These are phyloP conservation scores for Bombus waltoni DNA, from an alignment of 1,140 invertebrate species.

Conservation along the genomic window DNA sequence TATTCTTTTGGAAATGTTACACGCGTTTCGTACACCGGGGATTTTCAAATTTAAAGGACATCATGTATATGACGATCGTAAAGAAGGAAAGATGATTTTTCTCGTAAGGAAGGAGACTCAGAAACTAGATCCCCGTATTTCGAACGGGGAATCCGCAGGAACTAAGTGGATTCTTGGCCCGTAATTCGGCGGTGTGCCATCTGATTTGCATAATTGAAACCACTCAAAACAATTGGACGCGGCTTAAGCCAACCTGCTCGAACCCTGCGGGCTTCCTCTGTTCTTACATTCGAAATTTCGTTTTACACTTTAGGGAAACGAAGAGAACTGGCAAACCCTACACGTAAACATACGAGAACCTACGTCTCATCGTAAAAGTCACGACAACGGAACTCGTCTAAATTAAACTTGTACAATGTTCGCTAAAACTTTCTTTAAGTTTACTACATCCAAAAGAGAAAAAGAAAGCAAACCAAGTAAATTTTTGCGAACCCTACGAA, in stretches of 20 bases:
- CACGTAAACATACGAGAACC: not conserved
- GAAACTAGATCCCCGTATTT: constrained; percentile 21
- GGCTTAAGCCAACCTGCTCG: constrained; percentile 63
- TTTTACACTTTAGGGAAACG: not conserved
- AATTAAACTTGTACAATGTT: not conserved
- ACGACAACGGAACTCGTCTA: too few species aligned
- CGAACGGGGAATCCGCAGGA: constrained; percentile 55
- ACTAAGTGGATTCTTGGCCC: constrained; percentile 41
- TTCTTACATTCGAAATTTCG: constrained; percentile 46
- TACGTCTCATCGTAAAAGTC: not conserved
- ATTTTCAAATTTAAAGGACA: too few species aligned
- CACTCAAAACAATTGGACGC: constrained; percentile 76
- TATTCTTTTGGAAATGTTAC: not conserved
- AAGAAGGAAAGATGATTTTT: not conserved
- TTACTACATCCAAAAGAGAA: not conserved
- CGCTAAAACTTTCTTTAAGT: not conserved
- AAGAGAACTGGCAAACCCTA: not conserved
- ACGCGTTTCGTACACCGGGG: too few species aligned
- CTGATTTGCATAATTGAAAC: constrained; percentile 77
- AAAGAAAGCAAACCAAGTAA: too few species aligned
- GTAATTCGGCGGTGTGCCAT: constrained; percentile 66
- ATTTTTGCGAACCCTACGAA: not conserved
- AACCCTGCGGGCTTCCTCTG: constrained; percentile 22
- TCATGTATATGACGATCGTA: not conserved
- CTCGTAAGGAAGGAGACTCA: not conserved